Conservation (phyloP, 2,113 vertebrate species). For the Tetraodon nigroviridis region DNA sequence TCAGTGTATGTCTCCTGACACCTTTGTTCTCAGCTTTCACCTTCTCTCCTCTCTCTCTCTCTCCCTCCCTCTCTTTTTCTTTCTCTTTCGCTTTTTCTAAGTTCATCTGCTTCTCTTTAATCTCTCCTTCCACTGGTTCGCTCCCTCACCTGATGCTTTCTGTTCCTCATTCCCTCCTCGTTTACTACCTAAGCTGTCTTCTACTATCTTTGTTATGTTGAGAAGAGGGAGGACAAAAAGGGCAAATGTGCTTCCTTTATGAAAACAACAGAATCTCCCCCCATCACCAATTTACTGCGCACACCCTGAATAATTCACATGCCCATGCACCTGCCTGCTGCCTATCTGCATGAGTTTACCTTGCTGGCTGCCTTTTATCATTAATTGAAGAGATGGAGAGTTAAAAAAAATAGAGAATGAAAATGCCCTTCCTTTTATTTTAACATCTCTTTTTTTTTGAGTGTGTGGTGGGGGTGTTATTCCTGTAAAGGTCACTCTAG, state of each 20-base stretch:
- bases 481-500: conserved; percentile 45
- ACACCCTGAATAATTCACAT: conserved; percentile 1
- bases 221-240: too few relatives aligned
- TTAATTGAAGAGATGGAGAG: conserved; percentile 31
- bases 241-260: too few relatives aligned
- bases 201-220: conserved; percentile 25
- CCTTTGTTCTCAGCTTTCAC: not conserved
- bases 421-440: not conserved
- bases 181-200: conserved; percentile 39
- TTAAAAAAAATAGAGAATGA: too few relatives aligned
- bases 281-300: conserved; percentile 2
- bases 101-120: conserved; percentile 10
- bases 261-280: conserved; percentile 16
- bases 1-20: not conserved
- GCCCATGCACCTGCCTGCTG: not conserved
- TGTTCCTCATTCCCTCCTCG: conserved; percentile 15
- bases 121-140: not conserved
- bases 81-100: not conserved
- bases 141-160: conserved; percentile 2
- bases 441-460: not conserved
- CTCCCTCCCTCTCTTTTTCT: not conserved
- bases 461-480: not conserved
- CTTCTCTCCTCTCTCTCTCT: not conserved
- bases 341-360: conserved; percentile 31
- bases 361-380: conserved; percentile 32